Evolutionary conservation across 2,888 invertebrate genomes (phyloP).

Genomic region (Caenorhabditis plicata): DNA sequence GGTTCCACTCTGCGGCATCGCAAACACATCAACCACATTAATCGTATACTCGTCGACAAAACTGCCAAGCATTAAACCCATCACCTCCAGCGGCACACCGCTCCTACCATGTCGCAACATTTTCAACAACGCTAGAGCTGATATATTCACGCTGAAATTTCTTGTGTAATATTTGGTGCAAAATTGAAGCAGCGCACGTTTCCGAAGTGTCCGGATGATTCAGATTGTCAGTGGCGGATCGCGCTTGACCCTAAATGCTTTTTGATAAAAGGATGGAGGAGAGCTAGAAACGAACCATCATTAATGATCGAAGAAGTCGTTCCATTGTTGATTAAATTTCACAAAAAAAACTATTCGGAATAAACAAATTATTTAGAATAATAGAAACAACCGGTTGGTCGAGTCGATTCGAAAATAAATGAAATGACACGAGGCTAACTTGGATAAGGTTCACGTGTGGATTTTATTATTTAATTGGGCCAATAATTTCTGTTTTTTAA

Average conservation of each 20-base stretch:
- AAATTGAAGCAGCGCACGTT: constrained; percentile 71
- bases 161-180: neutral
- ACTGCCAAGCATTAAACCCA: constrained; percentile 91
- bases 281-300: constrained; percentile 6
- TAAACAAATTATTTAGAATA: neutral
- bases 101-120: constrained; percentile 95
- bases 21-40: constrained; percentile 97
- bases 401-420: too few species aligned
- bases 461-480: too few species aligned
- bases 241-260: constrained; percentile 10
- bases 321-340: constrained; percentile 12
- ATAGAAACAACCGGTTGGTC: too few species aligned
- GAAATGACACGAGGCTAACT: too few species aligned
- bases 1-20: constrained; percentile 84
- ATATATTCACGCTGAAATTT: constrained; percentile 73
- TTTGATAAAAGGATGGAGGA: neutral
- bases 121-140: constrained; percentile 89
- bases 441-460: too few species aligned
- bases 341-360: neutral
- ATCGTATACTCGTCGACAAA: constrained; percentile 99
- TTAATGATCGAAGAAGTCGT: constrained; percentile 21
- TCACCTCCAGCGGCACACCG: constrained; percentile 70
- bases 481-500: too few species aligned
- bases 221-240: constrained; percentile 23
- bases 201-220: constrained; percentile 98